A percentile compares a stretch with the other conserved stretches of the same genome.
Evolutionary conservation across 1,140 invertebrate genomes (phyloP).

Genomic region (Camponotus floridanus): DNA sequence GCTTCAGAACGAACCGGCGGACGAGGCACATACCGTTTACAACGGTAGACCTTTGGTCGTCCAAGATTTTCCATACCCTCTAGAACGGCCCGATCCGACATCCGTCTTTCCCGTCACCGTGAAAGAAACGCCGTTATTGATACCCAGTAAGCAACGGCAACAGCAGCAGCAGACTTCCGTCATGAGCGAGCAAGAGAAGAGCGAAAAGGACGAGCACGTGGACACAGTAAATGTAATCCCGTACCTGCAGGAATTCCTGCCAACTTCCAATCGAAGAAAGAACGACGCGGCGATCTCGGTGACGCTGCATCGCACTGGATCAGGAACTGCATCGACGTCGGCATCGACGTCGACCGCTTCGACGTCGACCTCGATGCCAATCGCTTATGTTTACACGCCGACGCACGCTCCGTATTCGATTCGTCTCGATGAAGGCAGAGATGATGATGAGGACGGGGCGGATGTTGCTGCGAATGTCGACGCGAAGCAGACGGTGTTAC

Average conservation of each 20-base stretch:
- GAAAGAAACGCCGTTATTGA: conserved; percentile 82
- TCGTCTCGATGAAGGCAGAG: conserved; percentile 64
- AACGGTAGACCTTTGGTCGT: conserved; percentile 76
- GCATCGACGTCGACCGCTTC: conserved; percentile 35
- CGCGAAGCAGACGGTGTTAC: conserved; percentile 77
- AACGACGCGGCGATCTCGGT: conserved; percentile 82
- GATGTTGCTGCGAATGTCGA: conserved; percentile 31
- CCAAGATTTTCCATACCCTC: conserved; percentile 88
- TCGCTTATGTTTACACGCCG: conserved; percentile 84
- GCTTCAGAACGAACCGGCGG: conserved; percentile 76
- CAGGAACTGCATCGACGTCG: conserved; percentile 53
- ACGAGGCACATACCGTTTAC: conserved; percentile 51
- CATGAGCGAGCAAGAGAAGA: conserved; percentile 44
- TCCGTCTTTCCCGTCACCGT: conserved; percentile 72
- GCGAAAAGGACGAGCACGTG: conserved; percentile 63
- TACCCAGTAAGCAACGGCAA: conserved; percentile 79
- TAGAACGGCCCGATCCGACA: conserved; percentile 86
- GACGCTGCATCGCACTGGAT: conserved; percentile 79
- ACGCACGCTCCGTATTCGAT: conserved; percentile 73
- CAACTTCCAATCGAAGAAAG: conserved; percentile 81
- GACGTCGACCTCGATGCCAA: conserved; percentile 77
- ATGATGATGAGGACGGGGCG: conserved; percentile 39
- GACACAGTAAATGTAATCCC: conserved; percentile 84
- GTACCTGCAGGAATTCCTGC: conserved; percentile 86
- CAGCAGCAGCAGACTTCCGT: conserved; percentile 49